These are phyloP conservation scores for Cremastinae sp. DNA, from an alignment of 2,888 invertebrate species.

Conservation along the genomic window DNA sequence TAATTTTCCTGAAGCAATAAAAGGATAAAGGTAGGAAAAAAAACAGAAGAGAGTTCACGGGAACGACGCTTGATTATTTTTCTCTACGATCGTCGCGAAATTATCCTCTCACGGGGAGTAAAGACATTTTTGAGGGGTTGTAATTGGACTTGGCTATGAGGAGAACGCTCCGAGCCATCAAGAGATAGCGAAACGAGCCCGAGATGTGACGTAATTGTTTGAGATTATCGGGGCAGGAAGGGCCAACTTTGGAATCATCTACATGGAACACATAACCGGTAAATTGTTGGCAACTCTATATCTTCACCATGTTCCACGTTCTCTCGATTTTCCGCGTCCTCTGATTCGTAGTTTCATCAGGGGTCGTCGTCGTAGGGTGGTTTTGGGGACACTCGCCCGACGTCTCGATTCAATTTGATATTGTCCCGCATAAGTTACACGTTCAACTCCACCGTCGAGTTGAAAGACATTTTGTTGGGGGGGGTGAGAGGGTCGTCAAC, in stretches of 20 bases:
- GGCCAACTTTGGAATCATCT: slow-evolving; percentile 68
- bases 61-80: no score
- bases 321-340: slow-evolving; percentile 15
- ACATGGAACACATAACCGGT: slow-evolving; percentile 61
- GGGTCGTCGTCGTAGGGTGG: no score
- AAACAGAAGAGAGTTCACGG: background rate
- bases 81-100: no score
- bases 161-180: slow-evolving; percentile 26
- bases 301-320: slow-evolving; percentile 27
- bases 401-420: slow-evolving; percentile 9
- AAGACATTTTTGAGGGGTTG: background rate
- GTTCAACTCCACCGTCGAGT: slow-evolving; percentile 12
- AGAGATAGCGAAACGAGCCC: slow-evolving; percentile 61
- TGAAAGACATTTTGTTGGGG: background rate
- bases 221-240: slow-evolving; percentile 71
- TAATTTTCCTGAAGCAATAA: background rate
- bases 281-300: slow-evolving; percentile 66
- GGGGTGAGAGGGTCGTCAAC: slow-evolving; percentile 19
- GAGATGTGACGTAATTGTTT: slow-evolving; percentile 73
- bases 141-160: background rate
- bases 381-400: background rate
- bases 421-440: background rate
- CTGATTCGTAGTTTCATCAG: background rate
- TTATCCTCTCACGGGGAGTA: background rate
- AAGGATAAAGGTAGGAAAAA: no score